phyloP scores from a whole-genome alignment of 2,113 vertebrate species.

The Sinosuthora webbiana region DNA sequence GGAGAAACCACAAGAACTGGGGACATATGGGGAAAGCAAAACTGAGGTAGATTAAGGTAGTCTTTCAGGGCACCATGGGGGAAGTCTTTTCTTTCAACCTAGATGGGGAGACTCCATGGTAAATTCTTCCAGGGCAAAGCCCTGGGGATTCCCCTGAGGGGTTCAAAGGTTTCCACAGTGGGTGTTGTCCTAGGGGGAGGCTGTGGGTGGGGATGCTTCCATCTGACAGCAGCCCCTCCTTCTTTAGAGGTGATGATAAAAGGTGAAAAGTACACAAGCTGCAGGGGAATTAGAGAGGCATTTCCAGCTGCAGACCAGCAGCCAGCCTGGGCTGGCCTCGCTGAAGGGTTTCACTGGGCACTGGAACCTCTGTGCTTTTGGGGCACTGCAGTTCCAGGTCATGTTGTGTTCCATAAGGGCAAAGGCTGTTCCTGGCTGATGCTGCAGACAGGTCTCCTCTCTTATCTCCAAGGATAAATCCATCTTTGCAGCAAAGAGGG shows the following conservation, averaged over 20 bases:
- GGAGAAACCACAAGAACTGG: too few relatives aligned
- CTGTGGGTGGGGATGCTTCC: accelerated
- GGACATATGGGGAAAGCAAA: too few relatives aligned
- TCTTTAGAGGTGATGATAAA: background rate
- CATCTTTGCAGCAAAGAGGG: background rate
- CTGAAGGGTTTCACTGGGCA: background rate
- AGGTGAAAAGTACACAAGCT: background rate
- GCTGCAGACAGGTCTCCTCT: background rate
- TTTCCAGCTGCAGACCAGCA: background rate
- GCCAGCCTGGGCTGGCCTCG: background rate
- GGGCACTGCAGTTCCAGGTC: background rate
- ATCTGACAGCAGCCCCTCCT: background rate
- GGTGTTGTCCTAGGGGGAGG: accelerated
- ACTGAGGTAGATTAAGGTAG: too few relatives aligned
- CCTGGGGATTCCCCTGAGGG: too few relatives aligned
- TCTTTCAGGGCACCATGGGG: too few relatives aligned
- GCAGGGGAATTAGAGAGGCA: background rate
- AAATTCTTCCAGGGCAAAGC: too few relatives aligned
- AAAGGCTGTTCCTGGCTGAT: background rate
- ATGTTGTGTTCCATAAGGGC: accelerated
- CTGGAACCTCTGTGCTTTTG: background rate
- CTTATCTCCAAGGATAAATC: background rate
- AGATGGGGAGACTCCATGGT: too few relatives aligned
- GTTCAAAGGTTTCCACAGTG: background rate
- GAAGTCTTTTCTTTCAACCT: too few relatives aligned